Base-by-base conservation (phyloP, 2,113 vertebrate genomes). In the Microcebus tavaratra region DNA sequence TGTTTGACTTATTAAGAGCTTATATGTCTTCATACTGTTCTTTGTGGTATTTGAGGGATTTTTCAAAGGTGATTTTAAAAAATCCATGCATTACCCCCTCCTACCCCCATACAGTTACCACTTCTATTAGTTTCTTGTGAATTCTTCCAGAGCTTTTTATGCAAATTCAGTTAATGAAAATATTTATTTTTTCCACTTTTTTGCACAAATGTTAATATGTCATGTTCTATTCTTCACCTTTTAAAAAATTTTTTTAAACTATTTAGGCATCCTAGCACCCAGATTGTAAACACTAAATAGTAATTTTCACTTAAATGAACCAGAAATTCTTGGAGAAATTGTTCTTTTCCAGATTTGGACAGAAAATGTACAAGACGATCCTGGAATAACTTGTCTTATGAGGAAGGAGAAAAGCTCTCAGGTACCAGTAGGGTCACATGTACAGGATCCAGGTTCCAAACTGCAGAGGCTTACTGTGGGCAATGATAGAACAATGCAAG, bases 51-150 rank as follows among this genome's bases (percentile, higher is more conserved):
- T 75, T 55, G 87, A 57, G 53, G 13, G 15, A 34, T 73, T 81
- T 67, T 92, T 82, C 57, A 65, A 81, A 65, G 57, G 55, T 42
- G 65, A 95, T 73, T 65, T 63, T 39, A 1, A 61, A 63, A 63
- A 29, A 61, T 50, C 21, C 11, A n/a, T 31, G 21, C 27, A 29
- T 75, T 17, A 53, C 8, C 15, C 73, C 29, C 31, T 53, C 23
- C 29, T 20, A 18, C 3, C 6, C 17, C 7, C 34, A 25, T 70
- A 61, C 4, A 85, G 34, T 6, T 65, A 87, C 55, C 45, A 73
- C n/a, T 80, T 90, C 73, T 91, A 45, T 95, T 92, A 73, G 10
- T 63, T 76, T 92, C 36, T 89, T 92, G 4, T 84, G 36, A 88
- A 72, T 27, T 79, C 70, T 79, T 80, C 17, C 34, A 91, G 39